A percentile compares a stretch with the other conserved stretches of the same genome.
phyloP scores from a whole-genome alignment of 2,113 vertebrate species.

The Scolopax mira region DNA sequence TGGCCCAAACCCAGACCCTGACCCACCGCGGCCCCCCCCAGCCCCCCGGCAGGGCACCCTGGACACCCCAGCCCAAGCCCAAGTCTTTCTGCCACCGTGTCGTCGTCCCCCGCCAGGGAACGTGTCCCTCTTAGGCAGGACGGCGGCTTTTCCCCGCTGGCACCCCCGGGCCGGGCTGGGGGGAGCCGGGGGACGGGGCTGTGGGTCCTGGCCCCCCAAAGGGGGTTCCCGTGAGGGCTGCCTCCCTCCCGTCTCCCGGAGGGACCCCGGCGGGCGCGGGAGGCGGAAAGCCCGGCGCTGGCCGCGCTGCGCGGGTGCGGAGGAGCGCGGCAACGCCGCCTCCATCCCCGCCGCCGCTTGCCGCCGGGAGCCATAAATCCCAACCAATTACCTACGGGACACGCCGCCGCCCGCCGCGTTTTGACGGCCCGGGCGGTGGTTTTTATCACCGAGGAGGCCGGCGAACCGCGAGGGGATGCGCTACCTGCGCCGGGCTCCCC shows the following conservation, averaged over 20 bases:
- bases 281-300: neutral
- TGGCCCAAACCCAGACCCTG: neutral
- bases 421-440: too few species aligned
- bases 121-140: neutral
- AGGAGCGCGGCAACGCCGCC: neutral
- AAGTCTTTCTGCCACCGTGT: neutral
- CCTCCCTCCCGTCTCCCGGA: neutral
- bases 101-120: neutral
- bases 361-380: neutral
- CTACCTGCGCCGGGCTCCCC: neutral
- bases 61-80: neutral
- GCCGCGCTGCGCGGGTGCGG: neutral
- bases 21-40: neutral
- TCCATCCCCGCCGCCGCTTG: neutral
- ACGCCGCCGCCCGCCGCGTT: neutral
- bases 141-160: neutral
- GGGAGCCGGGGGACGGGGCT: too few species aligned
- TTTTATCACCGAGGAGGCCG: neutral
- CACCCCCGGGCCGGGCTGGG: neutral
- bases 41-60: too few species aligned
- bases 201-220: too few species aligned
- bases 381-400: neutral
- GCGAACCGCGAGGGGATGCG: neutral
- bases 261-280: neutral
- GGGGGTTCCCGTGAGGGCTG: neutral